These are phyloP conservation scores for Pseudopodoces humilis DNA, from an alignment of 2,113 vertebrate species.

Conservation along the genomic window DNA sequence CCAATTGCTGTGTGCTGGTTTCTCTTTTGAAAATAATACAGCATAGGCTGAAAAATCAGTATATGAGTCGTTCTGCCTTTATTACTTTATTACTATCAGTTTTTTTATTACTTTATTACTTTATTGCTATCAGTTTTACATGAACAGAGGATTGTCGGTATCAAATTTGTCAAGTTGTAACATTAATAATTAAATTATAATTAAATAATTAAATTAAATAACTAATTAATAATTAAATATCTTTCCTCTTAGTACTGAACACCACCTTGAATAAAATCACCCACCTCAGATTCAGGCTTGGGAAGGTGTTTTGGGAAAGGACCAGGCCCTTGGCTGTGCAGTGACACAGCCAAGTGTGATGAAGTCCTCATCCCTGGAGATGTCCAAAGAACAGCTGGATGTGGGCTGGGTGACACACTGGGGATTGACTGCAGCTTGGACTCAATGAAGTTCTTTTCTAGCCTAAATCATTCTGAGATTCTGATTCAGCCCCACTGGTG, in stretches of 20 bases:
- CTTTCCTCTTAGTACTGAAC: background rate
- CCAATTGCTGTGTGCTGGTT: background rate
- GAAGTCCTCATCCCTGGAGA: background rate
- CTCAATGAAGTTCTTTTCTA: background rate
- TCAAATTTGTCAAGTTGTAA: background rate
- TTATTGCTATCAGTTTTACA: background rate
- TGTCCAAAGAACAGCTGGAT: background rate
- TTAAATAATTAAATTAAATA: too few relatives aligned
- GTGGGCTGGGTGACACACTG: background rate
- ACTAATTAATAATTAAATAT: slow-evolving; percentile 5
- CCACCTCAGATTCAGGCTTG: background rate
- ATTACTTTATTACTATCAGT: too few relatives aligned
- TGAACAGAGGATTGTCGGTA: background rate
- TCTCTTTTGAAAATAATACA: background rate
- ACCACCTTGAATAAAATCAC: background rate
- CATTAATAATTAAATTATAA: too few relatives aligned
- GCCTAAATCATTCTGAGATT: too few relatives aligned
- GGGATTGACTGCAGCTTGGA: background rate
- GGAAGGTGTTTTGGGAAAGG: background rate
- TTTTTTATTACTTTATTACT: too few relatives aligned
- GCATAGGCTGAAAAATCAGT: background rate
- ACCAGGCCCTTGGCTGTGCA: background rate
- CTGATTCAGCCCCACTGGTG: background rate
- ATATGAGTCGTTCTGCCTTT: background rate
- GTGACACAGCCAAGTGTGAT: background rate